These are phyloP conservation scores for Penaeus chinensis DNA, from an alignment of 1,140 invertebrate genomes.

Conservation along the genomic window DNA sequence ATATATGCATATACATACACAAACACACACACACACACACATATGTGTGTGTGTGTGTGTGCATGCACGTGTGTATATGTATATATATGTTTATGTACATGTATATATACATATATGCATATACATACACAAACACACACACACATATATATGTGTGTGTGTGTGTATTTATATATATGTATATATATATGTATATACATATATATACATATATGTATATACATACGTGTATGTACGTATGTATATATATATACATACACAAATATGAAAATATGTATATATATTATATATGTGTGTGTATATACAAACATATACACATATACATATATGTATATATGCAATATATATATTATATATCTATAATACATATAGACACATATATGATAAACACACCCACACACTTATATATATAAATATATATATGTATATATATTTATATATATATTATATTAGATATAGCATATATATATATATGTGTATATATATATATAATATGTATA, in stretches of 20 bases:
- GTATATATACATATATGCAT: not conserved
- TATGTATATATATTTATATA: slow-evolving; percentile 14
- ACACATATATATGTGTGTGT: not conserved
- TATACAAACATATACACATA: not conserved
- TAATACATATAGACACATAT: no score
- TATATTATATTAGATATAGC: not conserved
- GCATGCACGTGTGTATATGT: not conserved
- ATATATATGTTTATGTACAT: not conserved
- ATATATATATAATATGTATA: not conserved
- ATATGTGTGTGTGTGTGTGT: not conserved
- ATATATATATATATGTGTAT: no score
- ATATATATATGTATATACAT: not conserved
- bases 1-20: no score
- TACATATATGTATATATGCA: not conserved
- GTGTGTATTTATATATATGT: not conserved
- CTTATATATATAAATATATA: slow-evolving; percentile 9
- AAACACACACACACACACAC: not conserved
- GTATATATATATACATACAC: not conserved
- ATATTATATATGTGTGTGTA: not conserved
- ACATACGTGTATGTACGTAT: not conserved
- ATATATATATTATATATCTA: no score
- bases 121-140: not conserved
- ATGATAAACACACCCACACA: not conserved
- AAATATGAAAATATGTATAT: not conserved
- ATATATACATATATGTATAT: slow-evolving; percentile 11